Evolutionary conservation across 2,888 invertebrate genomes (phyloP), one percentile per base, ranked within the genome.

Genomic region (Stictocephala bisonia): DNA sequence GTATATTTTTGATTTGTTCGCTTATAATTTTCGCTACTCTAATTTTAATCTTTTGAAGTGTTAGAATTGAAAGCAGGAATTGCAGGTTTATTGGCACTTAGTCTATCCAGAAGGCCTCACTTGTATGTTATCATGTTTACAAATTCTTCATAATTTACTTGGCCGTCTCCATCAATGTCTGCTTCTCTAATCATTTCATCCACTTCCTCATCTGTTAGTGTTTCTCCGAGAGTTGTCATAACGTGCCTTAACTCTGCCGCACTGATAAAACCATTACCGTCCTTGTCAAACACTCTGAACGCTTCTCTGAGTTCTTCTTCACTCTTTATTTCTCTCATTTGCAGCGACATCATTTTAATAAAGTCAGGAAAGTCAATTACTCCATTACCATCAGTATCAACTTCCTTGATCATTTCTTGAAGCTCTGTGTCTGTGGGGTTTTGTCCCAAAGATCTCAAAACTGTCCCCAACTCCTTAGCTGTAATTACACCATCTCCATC

Each of bases 361-460:
- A 35, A 60, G 3, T 26, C 58, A 7, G 24, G 24, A 26, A 58
- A 58, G 13, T 24, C 58, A 11, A 35, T 26, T 2, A 13, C 15
- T 31, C 35, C 31, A 20, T 81, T n/a, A n/a, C n/a, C n/a, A n/a
- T n/a, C n/a, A n/a, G 95, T 95, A 87, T 99, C 99, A 82, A 99
- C 98, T 90, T 99, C 99, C 87, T 98, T 98, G 89, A 99, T 98
- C 98, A 99, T 99, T 86, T 99, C 98, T 87, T 97, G 97, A 80
- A 99, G 90, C 87, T 99, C 99, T 74, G 97, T 97, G 88, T 99
- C 99, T 85, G 99, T 98, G 85, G 99, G 98, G 89, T 98, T 99
- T 88, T 98, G 97, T 82, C 98, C 99, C 85, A 99, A 89, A 80
- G 97, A 97, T 85, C 97, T 88, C 97, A 98, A 97, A 81, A 99